Base-by-base conservation (phyloP, 2,113 vertebrate species). In the Psephotus haematonotus region DNA sequence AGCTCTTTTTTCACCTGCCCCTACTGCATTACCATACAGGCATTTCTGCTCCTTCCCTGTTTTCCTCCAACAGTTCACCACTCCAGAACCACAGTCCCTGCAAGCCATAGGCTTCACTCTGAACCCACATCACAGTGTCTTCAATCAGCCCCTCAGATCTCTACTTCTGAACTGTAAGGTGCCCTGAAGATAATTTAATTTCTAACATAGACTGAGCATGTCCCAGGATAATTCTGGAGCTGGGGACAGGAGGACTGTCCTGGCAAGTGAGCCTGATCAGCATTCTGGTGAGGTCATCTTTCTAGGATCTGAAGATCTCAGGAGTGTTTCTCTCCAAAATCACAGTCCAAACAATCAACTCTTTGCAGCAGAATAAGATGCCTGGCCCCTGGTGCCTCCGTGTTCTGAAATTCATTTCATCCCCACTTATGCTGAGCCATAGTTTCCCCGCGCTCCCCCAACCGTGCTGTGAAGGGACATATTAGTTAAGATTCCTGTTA, bases 391-490 rank as follows among this genome's bases (percentile, higher is more conserved):
- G 17, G 6, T 39, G 13, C 39, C 49, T 29, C 7, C 6, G 3
- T 7, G 17, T 47, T 65, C 31, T 63, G 37, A 53, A 37, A 39
- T 22, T 80, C 3, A 4, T 29, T 80, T 72, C 9, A 39, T 44
- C 43, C 11, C 0, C 1, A 31, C 23, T 84, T 52, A 8, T 0
- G 4, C 9, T 69, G 47, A 29, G 77, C 41, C 23, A 24, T 1
- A 20, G 3, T 46, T 69, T 82, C 52, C 33, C 18, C 4, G 37
- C 39, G 18, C 57, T 69, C 23, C 44, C n/a, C 55, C 33, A 59
- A 12, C 31, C 18, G 5, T 7, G 11, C n/a, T 29, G 5, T 3
- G 8, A 62, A 74, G 33, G 8, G 20, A 55, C 1, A 0, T 5
- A 29, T 47, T 69, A 62, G 41, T 77, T 72, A 57, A 71, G 47